Conservation (phyloP, 2,113 vertebrate species). For the Morone saxatilis region DNA sequence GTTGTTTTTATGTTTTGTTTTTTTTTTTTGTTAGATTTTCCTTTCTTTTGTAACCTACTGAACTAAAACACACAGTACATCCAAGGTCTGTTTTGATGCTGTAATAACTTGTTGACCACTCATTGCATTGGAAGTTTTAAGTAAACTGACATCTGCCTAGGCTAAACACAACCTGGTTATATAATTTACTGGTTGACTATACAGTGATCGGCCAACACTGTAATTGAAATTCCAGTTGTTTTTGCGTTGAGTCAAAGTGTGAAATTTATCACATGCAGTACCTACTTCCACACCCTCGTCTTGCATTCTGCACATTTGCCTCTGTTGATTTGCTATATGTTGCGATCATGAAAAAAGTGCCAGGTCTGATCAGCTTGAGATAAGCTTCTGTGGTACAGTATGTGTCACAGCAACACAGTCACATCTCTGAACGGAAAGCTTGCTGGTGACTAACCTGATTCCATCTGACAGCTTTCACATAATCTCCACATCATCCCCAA, state of each 20-base stretch:
- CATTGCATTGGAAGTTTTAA: not conserved
- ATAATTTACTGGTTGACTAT: not conserved
- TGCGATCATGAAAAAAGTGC: slow-evolving; percentile 47
- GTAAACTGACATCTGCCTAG: not conserved
- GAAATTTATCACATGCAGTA: slow-evolving; percentile 28
- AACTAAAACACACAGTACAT: not conserved
- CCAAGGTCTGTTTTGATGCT: not conserved
- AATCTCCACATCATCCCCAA: slow-evolving; percentile 69
- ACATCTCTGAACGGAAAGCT: slow-evolving; percentile 49
- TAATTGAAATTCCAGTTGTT: slow-evolving; percentile 18
- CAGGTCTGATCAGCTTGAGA: slow-evolving; percentile 60
- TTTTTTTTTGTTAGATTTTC: not conserved
- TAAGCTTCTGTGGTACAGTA: slow-evolving; percentile 40
- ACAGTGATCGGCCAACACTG: not conserved
- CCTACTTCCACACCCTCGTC: slow-evolving; percentile 10
- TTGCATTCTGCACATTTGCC: slow-evolving; percentile 8
- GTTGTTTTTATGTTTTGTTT: too few relatives aligned
- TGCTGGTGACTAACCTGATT: slow-evolving; percentile 73
- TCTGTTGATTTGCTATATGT: slow-evolving; percentile 37
- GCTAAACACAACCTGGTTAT: not conserved
- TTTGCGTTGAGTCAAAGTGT: slow-evolving; percentile 13
- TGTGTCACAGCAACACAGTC: slow-evolving; percentile 57
- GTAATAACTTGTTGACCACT: not conserved
- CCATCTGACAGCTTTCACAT: slow-evolving; percentile 77
- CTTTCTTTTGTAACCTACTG: not conserved